Percentiles rank a stretch among this genome's conserved stretches.
These are phyloP conservation scores for Picathartes gymnocephalus DNA, from an alignment of 2,113 vertebrate species.

Conservation along the genomic window DNA sequence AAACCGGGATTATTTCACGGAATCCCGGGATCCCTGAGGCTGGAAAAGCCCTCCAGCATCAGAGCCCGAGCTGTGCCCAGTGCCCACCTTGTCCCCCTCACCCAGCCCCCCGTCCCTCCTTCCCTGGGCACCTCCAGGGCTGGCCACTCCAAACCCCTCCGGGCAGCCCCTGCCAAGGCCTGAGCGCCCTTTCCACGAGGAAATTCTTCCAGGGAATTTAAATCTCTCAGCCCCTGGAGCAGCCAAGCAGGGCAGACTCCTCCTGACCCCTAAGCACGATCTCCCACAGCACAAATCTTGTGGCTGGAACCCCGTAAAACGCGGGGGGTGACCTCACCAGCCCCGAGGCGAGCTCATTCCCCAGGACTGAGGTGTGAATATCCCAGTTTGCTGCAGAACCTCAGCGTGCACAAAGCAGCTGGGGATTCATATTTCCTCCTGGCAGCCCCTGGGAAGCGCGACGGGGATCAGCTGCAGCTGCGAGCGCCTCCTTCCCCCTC, in stretches of 20 bases:
- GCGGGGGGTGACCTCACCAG: background rate
- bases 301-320: background rate
- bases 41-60: background rate
- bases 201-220: background rate
- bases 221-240: background rate
- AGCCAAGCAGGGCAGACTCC: background rate
- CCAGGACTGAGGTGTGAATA: background rate
- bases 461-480: background rate
- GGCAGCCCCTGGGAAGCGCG: background rate
- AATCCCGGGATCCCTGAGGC: background rate
- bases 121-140: too few relatives aligned
- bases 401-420: background rate
- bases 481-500: background rate
- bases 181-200: background rate
- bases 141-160: background rate
- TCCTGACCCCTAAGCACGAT: background rate
- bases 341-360: background rate
- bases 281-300: rapidly evolving
- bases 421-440: background rate
- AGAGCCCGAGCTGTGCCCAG: background rate
- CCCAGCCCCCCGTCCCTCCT: too few relatives aligned
- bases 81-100: background rate
- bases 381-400: background rate
- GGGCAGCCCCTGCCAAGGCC: background rate
- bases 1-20: background rate